Percentiles rank a stretch among this genome's conserved stretches.
Evolutionary conservation across 2,888 invertebrate species (phyloP).

Genomic region (Andrena hattorfiana): DNA sequence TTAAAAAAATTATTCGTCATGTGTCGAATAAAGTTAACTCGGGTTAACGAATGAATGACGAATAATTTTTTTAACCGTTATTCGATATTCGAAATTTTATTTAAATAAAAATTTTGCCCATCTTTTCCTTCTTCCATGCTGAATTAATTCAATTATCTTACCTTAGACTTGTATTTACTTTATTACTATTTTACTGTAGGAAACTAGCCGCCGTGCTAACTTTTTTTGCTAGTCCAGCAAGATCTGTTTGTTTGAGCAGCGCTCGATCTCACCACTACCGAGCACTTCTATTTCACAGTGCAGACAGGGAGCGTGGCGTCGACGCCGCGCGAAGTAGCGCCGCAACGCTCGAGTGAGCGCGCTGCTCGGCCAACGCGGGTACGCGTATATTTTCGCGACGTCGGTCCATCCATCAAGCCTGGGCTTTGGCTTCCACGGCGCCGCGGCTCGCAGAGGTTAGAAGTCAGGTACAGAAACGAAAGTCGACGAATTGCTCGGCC

Average conservation of each 20-base stretch:
- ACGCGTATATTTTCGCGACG: slow-evolving; percentile 62
- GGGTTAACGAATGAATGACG: too few relatives aligned
- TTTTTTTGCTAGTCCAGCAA: neutral
- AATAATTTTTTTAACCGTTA: too few relatives aligned
- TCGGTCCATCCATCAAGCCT: slow-evolving; percentile 61
- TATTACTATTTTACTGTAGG: too few relatives aligned
- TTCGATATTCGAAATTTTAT: too few relatives aligned
- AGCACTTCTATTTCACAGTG: slow-evolving; percentile 67
- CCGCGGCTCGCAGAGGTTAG: slow-evolving; percentile 49
- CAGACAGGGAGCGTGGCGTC: slow-evolving; percentile 25
- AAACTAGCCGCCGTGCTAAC: too few relatives aligned
- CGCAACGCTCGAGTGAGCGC: slow-evolving; percentile 57
- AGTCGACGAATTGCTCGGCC: slow-evolving; percentile 66
- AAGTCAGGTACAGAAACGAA: slow-evolving; percentile 61
- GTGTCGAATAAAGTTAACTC: too few relatives aligned
- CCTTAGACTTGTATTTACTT: too few relatives aligned
- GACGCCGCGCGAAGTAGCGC: slow-evolving; percentile 45
- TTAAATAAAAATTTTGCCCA: too few relatives aligned
- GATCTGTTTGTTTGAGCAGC: neutral
- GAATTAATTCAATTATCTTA: too few relatives aligned
- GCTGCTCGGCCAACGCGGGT: slow-evolving; percentile 29
- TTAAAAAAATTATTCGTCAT: too few relatives aligned
- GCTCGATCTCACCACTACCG: slow-evolving; percentile 22
- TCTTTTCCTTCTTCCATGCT: too few relatives aligned
- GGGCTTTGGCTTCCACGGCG: slow-evolving; percentile 37